Evolutionary conservation across 64 coral and sea anemone species (phyloP), one percentile per base, ranked within the genome.

Genomic region (Actinia equina): DNA sequence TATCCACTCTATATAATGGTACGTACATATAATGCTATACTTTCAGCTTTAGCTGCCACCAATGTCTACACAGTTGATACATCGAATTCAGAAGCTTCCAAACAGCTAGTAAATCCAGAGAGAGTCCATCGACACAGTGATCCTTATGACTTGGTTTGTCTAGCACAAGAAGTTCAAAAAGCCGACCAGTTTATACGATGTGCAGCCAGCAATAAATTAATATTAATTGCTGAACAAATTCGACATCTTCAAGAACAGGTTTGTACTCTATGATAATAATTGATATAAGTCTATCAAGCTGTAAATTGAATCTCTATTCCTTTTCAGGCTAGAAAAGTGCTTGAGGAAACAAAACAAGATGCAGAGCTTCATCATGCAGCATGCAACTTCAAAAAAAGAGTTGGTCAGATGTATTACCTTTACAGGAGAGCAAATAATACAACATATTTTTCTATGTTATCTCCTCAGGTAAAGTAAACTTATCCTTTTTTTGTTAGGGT

Each of bases 171-270:
- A 87, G 97, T 99, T 23, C 93, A 95, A 52, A 99, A 93, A 41
- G 97, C 97, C 44, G 97, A 99, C 71, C 90, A 99, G 71, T 95
- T 95, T 91, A 58, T 99, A 1, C 67, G 93, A 23, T 99, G 97
- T 86, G 86, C 93, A 26, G 97, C 97, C 26, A 99, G 93, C 58
- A 99, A 92, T 59, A 99, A 95, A 83, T 70, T 99, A 44, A 99
- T 99, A 58, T 23, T 95, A 43, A 99, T 99, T 93, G 97, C 97
- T 79, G 97, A 99, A 37, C 97, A 99, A 84, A 99, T 99, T 82
- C 91, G 94, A 45, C 97, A 99, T 90, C 91, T 99, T 7, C 97
- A 99, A 82, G 93, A 95, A 86, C 97, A 99, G 86, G 97, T 95
- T 41, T 65, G 87, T 65, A 65, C 19, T 65, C 61, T n/a, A 65